Evolutionary conservation across 2,888 invertebrate species (phyloP), one percentile per base, ranked within the genome.

Genomic region (Eurytoma californica): DNA sequence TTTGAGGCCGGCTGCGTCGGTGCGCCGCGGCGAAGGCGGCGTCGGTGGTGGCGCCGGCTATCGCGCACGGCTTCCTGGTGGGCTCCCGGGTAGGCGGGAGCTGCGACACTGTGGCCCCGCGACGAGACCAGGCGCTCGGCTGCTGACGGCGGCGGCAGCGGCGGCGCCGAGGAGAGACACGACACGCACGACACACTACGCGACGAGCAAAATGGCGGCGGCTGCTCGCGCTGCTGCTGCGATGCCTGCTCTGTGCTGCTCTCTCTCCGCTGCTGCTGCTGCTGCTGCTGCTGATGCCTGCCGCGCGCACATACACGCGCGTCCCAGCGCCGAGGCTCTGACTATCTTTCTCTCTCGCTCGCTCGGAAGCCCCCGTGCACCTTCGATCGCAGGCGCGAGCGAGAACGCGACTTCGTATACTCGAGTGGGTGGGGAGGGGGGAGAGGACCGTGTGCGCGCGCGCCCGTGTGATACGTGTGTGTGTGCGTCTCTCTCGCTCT

Each of bases 151-250:
- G 58, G 58, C 18, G 58, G 24, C 20, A 20, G 24, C 20, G 58
- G 24, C n/a, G 39, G 30, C 16, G 63, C 16, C 55, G 53, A 55
- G 47, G 63, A 65, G 16, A 66, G 39, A 63, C 60, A n/a, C 74
- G 77, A 72, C 78, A 72, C 69, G 79, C 75, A 80, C 80, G 68
- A 69, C 77, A 75, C 80, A 68, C 75, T 66, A 61, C 61, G 39
- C 61, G 61, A 61, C 80, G 77, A 73, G 53, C 80, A 80, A 80
- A 80, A 80, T 80, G 80, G 80, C 81, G 81, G 78, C 78, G 72
- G 61, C 30, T 61, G 9, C 39, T 39, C 39, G 39, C 61, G 28
- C 61, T 61, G 61, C 61, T 61, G 18, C 30, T 63, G 13, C 28
- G 28, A 14, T 5, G 53, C 68, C 49, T 24, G 53, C 57, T 68